Evolutionary conservation across 2,888 invertebrate species (phyloP).

Genomic region (Orthonychiurus folsomi): DNA sequence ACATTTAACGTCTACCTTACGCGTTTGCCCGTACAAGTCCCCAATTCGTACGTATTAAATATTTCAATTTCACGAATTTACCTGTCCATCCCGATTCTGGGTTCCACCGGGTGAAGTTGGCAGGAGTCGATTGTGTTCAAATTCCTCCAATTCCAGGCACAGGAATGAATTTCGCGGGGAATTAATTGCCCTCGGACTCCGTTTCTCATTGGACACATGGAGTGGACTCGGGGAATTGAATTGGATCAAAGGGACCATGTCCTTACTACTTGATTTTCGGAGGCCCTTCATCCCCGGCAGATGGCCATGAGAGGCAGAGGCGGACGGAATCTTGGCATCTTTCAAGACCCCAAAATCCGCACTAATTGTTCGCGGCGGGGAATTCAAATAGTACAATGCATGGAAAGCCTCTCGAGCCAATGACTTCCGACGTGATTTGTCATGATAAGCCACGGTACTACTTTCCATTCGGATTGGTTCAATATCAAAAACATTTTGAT

Average conservation of each 20-base stretch:
- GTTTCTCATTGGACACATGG: too few relatives aligned
- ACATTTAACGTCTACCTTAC: too few relatives aligned
- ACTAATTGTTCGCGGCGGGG: slow-evolving; percentile 31
- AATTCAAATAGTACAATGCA: slow-evolving; percentile 29
- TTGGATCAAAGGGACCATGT: slow-evolving; percentile 4
- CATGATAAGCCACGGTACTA: not conserved
- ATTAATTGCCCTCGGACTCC: too few relatives aligned
- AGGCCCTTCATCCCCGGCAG: not conserved
- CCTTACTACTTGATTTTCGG: slow-evolving; percentile 11
- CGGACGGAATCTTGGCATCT: slow-evolving; percentile 7
- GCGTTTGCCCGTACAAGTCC: too few relatives aligned
- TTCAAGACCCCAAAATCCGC: slow-evolving; percentile 25
- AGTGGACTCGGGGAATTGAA: slow-evolving; percentile 11
- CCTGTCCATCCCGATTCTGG: not conserved
- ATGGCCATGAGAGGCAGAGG: not conserved
- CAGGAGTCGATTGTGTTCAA: not conserved
- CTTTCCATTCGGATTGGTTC: not conserved
- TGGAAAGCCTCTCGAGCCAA: slow-evolving; percentile 35
- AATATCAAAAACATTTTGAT: slow-evolving; percentile 14
- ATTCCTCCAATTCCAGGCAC: slow-evolving; percentile 2
- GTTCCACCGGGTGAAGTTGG: too few relatives aligned
- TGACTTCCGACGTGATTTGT: slow-evolving; percentile 26
- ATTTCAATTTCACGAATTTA: too few relatives aligned
- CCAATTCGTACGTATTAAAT: too few relatives aligned
- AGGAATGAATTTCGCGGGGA: slow-evolving; percentile 9